phyloP scores from a whole-genome alignment of 2,797 vertebrate genomes.

The Pseudochirops cupreus region DNA sequence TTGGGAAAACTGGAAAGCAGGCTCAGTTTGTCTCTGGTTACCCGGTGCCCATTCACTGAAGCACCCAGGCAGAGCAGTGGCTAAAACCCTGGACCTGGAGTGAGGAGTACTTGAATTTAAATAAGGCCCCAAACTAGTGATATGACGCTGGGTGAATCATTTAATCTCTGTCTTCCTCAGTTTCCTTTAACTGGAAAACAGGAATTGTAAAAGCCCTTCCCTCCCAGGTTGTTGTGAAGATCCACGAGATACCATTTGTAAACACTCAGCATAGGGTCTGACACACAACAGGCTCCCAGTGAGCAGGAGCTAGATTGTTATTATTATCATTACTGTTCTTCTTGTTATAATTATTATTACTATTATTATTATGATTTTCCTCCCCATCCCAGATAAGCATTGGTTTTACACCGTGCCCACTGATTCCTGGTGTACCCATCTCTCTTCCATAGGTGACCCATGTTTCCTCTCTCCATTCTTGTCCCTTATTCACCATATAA shows the following conservation, averaged over 20 bases:
- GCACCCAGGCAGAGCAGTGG: neutral
- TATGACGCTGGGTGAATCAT: neutral
- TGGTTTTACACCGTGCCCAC: neutral
- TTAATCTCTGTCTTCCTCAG: neutral
- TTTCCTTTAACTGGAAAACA: neutral
- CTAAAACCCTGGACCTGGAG: neutral
- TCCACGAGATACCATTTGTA: neutral
- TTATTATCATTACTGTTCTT: too few relatives aligned
- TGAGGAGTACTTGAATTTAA: neutral
- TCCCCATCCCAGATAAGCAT: neutral
- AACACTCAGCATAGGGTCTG: neutral
- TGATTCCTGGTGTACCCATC: neutral
- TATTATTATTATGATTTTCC: too few relatives aligned
- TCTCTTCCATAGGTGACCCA: too few relatives aligned
- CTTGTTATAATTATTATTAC: too few relatives aligned
- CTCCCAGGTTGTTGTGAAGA: neutral
- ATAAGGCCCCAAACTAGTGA: neutral
- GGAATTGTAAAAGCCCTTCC: neutral
- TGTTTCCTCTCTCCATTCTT: neutral
- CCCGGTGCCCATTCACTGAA: neutral
- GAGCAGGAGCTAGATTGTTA: neutral
- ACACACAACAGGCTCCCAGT: too few relatives aligned
- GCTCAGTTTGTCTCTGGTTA: neutral
- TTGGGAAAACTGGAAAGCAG: neutral
- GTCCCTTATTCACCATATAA: neutral